Conservation (phyloP, 2,888 invertebrate species). For the Helobdella robusta region DNA sequence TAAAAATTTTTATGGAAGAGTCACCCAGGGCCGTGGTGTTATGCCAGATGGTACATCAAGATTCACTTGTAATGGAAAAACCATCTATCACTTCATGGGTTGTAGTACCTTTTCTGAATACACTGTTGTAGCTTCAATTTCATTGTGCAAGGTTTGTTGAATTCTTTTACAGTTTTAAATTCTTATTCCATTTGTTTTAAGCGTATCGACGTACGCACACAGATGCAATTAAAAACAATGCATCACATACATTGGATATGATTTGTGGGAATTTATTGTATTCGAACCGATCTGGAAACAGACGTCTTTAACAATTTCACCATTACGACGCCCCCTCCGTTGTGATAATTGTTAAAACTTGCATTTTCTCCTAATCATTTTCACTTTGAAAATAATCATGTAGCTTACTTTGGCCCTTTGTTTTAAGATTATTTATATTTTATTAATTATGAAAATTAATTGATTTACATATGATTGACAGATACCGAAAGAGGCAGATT, state of each 20-base stretch:
- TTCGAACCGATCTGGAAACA: too few species aligned
- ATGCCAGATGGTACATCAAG: conserved; percentile 51
- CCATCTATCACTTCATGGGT: conserved; percentile 49
- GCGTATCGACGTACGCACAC: too few species aligned
- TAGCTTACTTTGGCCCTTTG: neutral
- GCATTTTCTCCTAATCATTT: too few species aligned
- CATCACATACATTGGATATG: too few species aligned
- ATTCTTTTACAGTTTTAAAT: too few species aligned
- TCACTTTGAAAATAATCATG: neutral
- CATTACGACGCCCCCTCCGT: too few species aligned
- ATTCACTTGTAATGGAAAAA: conserved; percentile 49
- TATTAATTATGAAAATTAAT: neutral
- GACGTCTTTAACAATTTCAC: too few species aligned
- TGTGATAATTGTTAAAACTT: too few species aligned
- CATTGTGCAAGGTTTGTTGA: conserved; percentile 74
- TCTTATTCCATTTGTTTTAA: too few species aligned
- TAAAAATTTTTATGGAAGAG: too few species aligned
- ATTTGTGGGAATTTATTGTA: too few species aligned
- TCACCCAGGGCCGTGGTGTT: conserved; percentile 46
- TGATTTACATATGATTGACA: conserved; percentile 31
- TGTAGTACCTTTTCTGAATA: conserved; percentile 49
- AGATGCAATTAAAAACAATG: too few species aligned
- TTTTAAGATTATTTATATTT: neutral
- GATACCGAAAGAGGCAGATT: conserved; percentile 42
- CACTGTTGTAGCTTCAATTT: conserved; percentile 58